Conservation (phyloP, 2,888 invertebrate species). For the Folsomia candida region DNA sequence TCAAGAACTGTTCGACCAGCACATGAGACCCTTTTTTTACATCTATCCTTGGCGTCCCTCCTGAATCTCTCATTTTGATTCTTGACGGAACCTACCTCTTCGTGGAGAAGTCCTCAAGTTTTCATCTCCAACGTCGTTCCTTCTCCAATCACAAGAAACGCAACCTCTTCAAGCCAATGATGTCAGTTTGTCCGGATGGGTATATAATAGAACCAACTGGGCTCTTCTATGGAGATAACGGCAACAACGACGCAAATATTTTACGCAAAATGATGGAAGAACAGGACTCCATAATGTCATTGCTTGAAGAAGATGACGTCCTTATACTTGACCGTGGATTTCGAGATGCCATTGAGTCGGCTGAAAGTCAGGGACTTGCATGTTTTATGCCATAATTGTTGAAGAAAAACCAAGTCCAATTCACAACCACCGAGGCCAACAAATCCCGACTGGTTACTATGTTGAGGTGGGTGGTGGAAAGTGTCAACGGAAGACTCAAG, state of each 20-base stretch:
- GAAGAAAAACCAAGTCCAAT: constrained; percentile 2
- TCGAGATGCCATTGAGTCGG: background rate
- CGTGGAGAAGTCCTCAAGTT: constrained; percentile 7
- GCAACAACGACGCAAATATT: constrained; percentile 12
- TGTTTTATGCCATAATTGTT: constrained; percentile 2
- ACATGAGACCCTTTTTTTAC: background rate
- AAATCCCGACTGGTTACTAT: background rate
- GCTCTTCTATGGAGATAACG: background rate
- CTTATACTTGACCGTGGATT: constrained; percentile 16
- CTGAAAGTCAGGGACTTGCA: background rate
- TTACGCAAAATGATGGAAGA: background rate
- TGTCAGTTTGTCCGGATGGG: constrained; percentile 12
- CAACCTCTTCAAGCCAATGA: constrained; percentile 13
- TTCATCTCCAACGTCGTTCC: background rate
- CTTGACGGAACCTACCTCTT: constrained; percentile 26
- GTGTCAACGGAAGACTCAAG: background rate
- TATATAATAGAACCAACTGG: constrained; percentile 4
- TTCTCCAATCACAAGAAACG: constrained; percentile 16
- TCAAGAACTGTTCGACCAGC: background rate
- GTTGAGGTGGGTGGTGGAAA: background rate
- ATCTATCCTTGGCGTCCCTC: background rate
- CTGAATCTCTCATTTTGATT: background rate
- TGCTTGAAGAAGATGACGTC: constrained; percentile 4
- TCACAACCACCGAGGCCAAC: constrained; percentile 27
- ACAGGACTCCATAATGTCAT: background rate